A percentile compares a stretch with the other conserved stretches of the same genome.
Evolutionary conservation across 2,113 vertebrate genomes (phyloP).

Genomic region (Tenrec ecaudatus): DNA sequence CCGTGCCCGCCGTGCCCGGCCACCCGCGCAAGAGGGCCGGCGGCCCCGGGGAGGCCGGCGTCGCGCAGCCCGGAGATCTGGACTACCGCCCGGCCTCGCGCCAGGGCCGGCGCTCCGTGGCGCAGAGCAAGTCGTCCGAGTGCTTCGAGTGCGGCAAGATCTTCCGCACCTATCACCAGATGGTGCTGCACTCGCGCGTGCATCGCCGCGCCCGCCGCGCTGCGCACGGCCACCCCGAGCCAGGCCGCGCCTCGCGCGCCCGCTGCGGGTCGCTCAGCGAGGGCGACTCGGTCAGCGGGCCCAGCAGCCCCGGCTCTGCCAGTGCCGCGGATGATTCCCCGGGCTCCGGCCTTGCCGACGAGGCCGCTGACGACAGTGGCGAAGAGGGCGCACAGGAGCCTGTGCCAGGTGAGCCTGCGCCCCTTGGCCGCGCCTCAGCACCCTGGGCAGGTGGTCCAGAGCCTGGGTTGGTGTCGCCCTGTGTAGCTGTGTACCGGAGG

Average conservation of each 20-base stretch:
- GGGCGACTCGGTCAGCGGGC: slow-evolving; percentile 78
- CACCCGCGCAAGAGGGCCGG: slow-evolving; percentile 85
- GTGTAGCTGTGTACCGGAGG: neutral
- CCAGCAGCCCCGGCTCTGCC: slow-evolving; percentile 80
- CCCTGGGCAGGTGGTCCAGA: too few relatives aligned
- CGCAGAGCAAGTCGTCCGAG: slow-evolving; percentile 91
- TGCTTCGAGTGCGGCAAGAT: slow-evolving; percentile 97
- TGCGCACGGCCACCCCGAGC: slow-evolving; percentile 70
- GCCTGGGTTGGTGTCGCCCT: neutral
- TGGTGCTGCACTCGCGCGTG: slow-evolving; percentile 95
- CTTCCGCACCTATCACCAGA: slow-evolving; percentile 97
- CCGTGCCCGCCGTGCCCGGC: slow-evolving; percentile 74
- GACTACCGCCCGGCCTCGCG: slow-evolving; percentile 92
- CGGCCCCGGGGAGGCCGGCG: slow-evolving; percentile 83
- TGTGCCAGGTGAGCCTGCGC: slow-evolving; percentile 82
- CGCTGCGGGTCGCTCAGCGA: slow-evolving; percentile 90
- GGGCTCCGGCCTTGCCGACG: slow-evolving; percentile 88
- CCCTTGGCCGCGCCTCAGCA: neutral
- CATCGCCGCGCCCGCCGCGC: slow-evolving; percentile 92
- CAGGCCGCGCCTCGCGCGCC: slow-evolving; percentile 66
- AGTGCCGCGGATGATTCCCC: slow-evolving; percentile 88
- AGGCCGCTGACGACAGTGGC: slow-evolving; percentile 87
- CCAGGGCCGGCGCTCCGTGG: slow-evolving; percentile 88
- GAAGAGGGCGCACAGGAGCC: slow-evolving; percentile 85
- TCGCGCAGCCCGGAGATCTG: slow-evolving; percentile 85